Evolutionary conservation across 2,113 vertebrate genomes (phyloP).

Genomic region (Cettia cetti): DNA sequence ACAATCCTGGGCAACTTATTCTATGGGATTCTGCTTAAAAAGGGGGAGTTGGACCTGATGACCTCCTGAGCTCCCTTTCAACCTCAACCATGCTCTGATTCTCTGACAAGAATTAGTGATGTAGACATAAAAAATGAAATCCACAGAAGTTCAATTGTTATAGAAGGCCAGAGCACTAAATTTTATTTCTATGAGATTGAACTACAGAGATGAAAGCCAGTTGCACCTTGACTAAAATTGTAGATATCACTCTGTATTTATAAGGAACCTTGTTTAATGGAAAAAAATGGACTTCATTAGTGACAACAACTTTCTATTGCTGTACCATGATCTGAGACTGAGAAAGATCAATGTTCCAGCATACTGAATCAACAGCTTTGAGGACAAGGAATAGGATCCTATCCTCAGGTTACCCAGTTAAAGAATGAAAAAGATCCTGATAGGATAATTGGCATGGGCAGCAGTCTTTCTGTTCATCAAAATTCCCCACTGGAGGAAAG

Average conservation of each 20-base stretch:
- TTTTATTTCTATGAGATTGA: background rate
- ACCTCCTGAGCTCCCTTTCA: background rate
- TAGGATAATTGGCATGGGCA: background rate
- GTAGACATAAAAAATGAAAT: background rate
- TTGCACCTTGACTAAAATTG: background rate
- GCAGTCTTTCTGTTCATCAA: background rate
- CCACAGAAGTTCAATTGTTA: background rate
- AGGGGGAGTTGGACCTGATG: background rate
- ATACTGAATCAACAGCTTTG: background rate
- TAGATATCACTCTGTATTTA: background rate
- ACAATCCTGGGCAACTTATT: background rate
- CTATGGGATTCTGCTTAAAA: background rate
- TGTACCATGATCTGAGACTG: background rate
- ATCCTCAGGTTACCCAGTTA: background rate
- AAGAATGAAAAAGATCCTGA: background rate
- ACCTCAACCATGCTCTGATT: background rate
- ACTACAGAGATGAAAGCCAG: background rate
- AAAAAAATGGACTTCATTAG: background rate
- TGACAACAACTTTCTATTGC: background rate
- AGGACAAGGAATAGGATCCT: background rate
- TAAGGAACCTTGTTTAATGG: background rate
- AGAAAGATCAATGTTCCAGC: background rate
- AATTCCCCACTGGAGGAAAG: background rate
- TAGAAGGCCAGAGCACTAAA: background rate
- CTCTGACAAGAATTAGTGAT: background rate